These are phyloP conservation scores for Chrysodeixis includens DNA, from an alignment of 2,888 invertebrate species.

Conservation along the genomic window DNA sequence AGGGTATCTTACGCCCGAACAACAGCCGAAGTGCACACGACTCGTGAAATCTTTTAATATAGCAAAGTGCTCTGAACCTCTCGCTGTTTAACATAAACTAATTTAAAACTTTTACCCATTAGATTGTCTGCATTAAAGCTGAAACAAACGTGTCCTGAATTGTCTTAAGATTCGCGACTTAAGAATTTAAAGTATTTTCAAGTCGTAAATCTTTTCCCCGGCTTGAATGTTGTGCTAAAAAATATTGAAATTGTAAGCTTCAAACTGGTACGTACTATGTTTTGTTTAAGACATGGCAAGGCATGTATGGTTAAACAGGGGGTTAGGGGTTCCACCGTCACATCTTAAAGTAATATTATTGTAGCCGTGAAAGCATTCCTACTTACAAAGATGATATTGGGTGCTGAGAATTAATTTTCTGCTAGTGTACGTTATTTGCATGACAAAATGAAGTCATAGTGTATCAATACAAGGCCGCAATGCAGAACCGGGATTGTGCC, in stretches of 20 bases:
- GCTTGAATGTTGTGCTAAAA: background rate
- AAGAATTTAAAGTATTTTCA: slow-evolving; percentile 3
- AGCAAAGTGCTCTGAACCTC: slow-evolving; percentile 60
- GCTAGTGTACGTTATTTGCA: background rate
- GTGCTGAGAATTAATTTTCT: too few species aligned
- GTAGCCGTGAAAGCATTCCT: too few species aligned
- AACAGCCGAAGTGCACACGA: slow-evolving; percentile 58
- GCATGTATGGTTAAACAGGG: background rate
- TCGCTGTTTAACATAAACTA: slow-evolving; percentile 39
- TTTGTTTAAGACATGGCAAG: background rate
- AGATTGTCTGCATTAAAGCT: slow-evolving; percentile 31
- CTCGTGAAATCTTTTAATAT: slow-evolving; percentile 71
- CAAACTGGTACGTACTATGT: background rate
- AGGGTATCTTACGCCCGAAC: slow-evolving; percentile 43
- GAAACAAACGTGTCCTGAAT: background rate
- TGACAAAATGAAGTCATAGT: background rate
- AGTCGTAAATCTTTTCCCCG: slow-evolving; percentile 1
- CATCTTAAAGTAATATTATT: too few species aligned
- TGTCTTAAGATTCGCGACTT: slow-evolving; percentile 18
- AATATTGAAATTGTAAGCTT: background rate
- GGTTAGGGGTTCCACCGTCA: background rate
- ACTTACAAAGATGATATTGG: too few species aligned
- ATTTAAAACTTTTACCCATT: slow-evolving; percentile 33
- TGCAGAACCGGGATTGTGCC: slow-evolving; percentile 46
- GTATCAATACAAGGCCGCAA: slow-evolving; percentile 47